Evolutionary conservation across 2,113 vertebrate species (phyloP).

Genomic region (Podarcis raffonei): DNA sequence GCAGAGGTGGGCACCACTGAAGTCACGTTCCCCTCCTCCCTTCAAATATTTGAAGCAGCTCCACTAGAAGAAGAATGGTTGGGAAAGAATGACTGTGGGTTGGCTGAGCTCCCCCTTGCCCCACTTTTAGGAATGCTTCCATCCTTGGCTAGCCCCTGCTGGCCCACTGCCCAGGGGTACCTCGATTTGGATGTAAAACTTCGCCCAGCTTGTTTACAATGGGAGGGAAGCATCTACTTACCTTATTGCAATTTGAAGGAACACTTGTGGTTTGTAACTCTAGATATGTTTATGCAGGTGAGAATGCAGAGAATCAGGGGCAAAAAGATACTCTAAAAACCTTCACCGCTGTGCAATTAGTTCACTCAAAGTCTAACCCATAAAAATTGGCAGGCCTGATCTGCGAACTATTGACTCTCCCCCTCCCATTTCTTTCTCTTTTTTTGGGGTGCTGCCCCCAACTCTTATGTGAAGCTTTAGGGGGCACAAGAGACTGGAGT

Average conservation of each 20-base stretch:
- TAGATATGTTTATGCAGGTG: background rate
- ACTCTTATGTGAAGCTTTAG: background rate
- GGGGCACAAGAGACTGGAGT: background rate
- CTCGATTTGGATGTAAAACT: background rate
- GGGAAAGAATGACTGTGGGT: background rate
- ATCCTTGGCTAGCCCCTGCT: background rate
- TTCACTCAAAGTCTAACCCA: background rate
- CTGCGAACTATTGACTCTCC: too few relatives aligned
- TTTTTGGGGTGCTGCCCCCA: background rate
- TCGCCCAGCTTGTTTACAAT: background rate
- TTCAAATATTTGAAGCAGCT: background rate
- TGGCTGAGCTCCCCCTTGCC: background rate
- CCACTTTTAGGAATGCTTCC: background rate
- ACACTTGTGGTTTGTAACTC: background rate
- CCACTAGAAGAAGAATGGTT: background rate
- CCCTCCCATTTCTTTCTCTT: background rate
- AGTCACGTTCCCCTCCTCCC: too few relatives aligned
- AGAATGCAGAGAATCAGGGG: background rate
- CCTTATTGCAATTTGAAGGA: constrained; percentile 6
- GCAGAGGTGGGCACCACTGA: background rate
- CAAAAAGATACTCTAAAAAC: background rate
- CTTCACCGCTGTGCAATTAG: background rate
- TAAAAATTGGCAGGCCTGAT: background rate
- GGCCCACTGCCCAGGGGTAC: background rate
- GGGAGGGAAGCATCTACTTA: constrained; percentile 7